Conservation (phyloP, 2,113 vertebrate genomes). For the Anoura caudifer region DNA sequence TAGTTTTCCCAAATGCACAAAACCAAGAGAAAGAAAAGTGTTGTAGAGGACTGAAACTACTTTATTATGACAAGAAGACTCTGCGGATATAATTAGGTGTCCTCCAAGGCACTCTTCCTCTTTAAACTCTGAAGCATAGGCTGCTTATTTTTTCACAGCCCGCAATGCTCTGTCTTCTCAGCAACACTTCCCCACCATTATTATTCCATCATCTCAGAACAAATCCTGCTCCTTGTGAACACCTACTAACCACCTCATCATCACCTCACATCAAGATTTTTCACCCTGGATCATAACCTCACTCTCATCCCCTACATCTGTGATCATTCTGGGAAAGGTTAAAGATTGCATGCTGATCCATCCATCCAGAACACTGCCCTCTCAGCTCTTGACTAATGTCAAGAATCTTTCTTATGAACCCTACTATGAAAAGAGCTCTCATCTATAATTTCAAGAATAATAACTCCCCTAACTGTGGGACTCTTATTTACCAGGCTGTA, state of each 20-base stretch:
- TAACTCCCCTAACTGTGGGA: neutral
- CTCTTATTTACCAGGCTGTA: neutral
- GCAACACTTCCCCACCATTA: neutral
- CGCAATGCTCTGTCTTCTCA: neutral
- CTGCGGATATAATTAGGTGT: neutral
- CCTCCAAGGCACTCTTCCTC: neutral
- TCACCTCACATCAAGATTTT: neutral
- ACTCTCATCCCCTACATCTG: neutral
- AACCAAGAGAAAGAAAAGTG: neutral
- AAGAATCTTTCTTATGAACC: neutral
- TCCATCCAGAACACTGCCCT: neutral
- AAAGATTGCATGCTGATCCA: neutral
- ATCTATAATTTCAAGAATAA: constrained; percentile 27
- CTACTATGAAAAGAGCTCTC: neutral
- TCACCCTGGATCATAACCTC: neutral
- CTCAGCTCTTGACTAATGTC: neutral
- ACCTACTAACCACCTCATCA: neutral
- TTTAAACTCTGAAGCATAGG: neutral
- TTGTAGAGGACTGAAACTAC: neutral
- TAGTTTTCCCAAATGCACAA: neutral
- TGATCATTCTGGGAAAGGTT: neutral
- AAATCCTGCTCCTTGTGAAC: neutral
- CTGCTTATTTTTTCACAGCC: neutral
- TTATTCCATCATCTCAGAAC: neutral
- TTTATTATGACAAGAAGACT: neutral